Percentiles rank a stretch among this genome's conserved stretches.
Evolutionary conservation across 1,140 invertebrate species (phyloP).

Genomic region (Aphaenogaster ashmeadi): DNA sequence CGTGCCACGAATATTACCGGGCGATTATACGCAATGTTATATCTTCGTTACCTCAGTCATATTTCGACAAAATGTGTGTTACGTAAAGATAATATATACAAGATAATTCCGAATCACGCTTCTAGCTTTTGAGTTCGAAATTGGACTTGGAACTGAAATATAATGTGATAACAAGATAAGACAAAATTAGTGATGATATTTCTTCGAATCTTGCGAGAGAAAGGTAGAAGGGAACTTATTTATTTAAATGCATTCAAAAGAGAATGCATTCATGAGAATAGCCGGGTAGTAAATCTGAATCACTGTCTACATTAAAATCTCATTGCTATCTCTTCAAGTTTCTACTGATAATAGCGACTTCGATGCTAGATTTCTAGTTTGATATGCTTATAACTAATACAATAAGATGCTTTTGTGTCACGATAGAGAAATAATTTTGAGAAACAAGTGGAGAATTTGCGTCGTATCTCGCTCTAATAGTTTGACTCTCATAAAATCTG

Average conservation of each 20-base stretch:
- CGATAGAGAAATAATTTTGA: slow-evolving; percentile 27
- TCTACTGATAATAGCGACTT: background rate
- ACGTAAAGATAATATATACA: background rate
- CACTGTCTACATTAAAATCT: background rate
- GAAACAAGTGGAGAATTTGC: slow-evolving; percentile 25
- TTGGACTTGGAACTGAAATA: background rate
- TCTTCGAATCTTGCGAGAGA: background rate
- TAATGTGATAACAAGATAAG: background rate
- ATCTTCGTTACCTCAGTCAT: background rate
- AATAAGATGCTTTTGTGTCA: background rate
- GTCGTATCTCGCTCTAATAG: slow-evolving; percentile 39
- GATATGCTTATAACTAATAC: background rate
- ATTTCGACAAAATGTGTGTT: background rate
- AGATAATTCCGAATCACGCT: background rate
- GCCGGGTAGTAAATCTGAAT: background rate
- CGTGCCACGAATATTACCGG: background rate
- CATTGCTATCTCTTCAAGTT: background rate
- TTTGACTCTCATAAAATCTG: slow-evolving; percentile 52
- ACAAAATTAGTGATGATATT: slow-evolving; percentile 2
- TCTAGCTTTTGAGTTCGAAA: background rate
- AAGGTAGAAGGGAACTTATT: background rate
- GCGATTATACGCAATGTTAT: background rate
- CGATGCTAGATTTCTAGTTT: background rate
- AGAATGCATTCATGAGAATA: background rate
- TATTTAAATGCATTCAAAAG: background rate